Percentiles rank a stretch among this genome's conserved stretches.
Evolutionary conservation across 2,797 vertebrate species (phyloP).

Genomic region (Danionella dracula): DNA sequence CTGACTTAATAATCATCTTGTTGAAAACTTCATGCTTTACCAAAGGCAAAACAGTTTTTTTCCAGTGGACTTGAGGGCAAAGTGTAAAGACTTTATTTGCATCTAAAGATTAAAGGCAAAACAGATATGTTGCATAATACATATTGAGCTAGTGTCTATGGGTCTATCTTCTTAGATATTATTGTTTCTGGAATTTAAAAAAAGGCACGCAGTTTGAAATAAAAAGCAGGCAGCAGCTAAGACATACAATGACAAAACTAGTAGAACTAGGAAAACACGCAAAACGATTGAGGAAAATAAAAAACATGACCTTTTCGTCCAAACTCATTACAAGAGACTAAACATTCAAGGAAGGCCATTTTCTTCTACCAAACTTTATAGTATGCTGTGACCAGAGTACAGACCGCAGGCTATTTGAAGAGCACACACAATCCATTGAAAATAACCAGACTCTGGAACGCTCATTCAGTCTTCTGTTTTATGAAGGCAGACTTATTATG

Average conservation of each 20-base stretch:
- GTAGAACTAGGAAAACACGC: no score
- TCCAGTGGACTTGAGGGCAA: not conserved
- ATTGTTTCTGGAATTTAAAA: not conserved
- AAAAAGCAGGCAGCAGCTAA: no score
- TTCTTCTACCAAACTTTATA: not conserved
- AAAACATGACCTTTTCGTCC: no score
- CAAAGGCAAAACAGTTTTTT: constrained; percentile 16
- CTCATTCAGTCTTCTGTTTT: constrained; percentile 14
- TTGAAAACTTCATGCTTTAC: not conserved
- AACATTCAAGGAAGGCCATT: not conserved
- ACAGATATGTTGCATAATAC: constrained; percentile 29
- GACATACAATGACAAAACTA: no score
- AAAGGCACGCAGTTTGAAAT: not conserved
- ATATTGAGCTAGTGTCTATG: not conserved
- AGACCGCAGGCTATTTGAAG: constrained; percentile 7
- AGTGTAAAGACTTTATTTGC: constrained; percentile 27
- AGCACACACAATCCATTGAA: constrained; percentile 30
- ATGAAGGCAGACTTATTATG: constrained; percentile 27
- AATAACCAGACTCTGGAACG: not conserved
- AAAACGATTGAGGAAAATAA: no score
- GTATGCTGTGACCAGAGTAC: not conserved
- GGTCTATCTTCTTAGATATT: not conserved
- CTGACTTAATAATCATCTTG: no score
- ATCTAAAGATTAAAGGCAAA: not conserved
- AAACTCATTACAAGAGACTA: not conserved